These are phyloP conservation scores for Rhinopithecus roxellana DNA, from an alignment of 2,113 vertebrate species.

Conservation along the genomic window DNA sequence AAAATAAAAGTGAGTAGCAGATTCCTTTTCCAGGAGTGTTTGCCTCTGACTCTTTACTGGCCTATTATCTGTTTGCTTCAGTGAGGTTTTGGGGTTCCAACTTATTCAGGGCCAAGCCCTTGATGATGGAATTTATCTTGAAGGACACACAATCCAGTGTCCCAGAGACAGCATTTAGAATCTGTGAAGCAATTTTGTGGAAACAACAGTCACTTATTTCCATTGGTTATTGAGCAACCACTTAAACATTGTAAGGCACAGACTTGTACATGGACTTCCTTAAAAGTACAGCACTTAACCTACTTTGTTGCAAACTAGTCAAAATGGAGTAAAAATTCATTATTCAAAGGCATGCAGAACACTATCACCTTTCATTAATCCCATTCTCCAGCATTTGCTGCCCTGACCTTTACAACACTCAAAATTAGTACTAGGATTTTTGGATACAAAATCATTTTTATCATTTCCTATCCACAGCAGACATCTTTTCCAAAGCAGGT, in stretches of 20 bases:
- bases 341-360: slow-evolving; percentile 12
- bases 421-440: neutral
- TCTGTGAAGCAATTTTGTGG: slow-evolving; percentile 19
- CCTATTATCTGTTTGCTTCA: neutral
- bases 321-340: slow-evolving; percentile 29
- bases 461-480: slow-evolving; percentile 25
- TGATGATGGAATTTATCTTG: slow-evolving; percentile 20
- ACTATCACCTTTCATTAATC: neutral
- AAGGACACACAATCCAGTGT: neutral
- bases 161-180: slow-evolving; percentile 15
- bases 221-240: neutral
- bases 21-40: neutral
- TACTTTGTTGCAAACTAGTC: neutral
- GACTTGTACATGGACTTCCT: neutral
- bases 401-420: neutral
- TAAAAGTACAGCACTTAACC: neutral
- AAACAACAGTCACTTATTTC: slow-evolving; percentile 8
- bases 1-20: neutral
- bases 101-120: neutral
- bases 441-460: neutral
- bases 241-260: slow-evolving; percentile 49
- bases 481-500: neutral
- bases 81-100: neutral
- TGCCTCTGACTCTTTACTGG: neutral
- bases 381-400: neutral